Evolutionary conservation across 2,113 vertebrate species (phyloP).

Genomic region (Gymnocephalus cernua): DNA sequence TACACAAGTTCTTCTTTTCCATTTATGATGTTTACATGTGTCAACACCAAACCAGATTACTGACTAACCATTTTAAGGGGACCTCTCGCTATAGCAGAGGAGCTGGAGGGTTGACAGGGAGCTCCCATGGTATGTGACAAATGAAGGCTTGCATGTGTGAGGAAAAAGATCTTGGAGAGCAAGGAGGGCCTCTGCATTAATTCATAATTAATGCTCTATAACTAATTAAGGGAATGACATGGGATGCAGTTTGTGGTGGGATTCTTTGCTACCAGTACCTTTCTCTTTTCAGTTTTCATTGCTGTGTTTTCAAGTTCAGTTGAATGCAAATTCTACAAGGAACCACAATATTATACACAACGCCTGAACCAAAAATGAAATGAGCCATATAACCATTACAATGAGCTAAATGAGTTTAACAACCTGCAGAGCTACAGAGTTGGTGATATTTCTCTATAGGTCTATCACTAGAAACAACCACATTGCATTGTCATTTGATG

Average conservation of each 20-base stretch:
- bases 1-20: background rate
- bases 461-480: no score
- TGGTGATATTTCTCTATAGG: no score
- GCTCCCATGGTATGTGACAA: background rate
- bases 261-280: no score
- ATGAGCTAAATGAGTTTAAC: no score
- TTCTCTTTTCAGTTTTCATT: no score
- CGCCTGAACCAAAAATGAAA: no score
- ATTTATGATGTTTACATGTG: background rate
- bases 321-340: no score
- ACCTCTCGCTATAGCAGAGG: background rate
- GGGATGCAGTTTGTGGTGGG: background rate
- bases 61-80: background rate
- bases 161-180: background rate
- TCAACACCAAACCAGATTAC: background rate
- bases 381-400: no score
- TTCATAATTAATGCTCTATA: background rate
- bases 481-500: no score
- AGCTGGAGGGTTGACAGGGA: background rate
- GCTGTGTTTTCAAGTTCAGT: no score
- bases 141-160: background rate
- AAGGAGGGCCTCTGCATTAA: background rate
- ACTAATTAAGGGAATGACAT: background rate
- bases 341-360: no score
- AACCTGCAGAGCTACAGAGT: no score